Conservation (phyloP, 1,140 invertebrate genomes). For the Scaptomyza pallida region DNA sequence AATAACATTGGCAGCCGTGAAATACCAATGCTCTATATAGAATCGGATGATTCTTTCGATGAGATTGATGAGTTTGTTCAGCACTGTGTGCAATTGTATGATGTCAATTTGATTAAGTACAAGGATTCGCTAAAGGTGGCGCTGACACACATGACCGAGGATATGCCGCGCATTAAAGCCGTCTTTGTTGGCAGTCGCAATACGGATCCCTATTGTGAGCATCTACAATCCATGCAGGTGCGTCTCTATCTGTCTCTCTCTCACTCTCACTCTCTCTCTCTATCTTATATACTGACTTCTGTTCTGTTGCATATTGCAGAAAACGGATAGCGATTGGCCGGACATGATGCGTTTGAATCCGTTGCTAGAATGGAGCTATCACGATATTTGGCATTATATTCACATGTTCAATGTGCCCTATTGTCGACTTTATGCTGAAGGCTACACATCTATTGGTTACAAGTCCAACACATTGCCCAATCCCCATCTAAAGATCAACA, state of each 20-base stretch:
- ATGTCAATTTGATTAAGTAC: slow-evolving; percentile 89
- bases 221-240: slow-evolving; percentile 89
- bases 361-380: slow-evolving; percentile 94
- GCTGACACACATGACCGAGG: slow-evolving; percentile 86
- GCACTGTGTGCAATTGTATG: slow-evolving; percentile 89
- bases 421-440: slow-evolving; percentile 94
- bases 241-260: slow-evolving; percentile 12
- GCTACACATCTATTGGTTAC: slow-evolving; percentile 95
- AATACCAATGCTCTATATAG: slow-evolving; percentile 90
- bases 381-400: slow-evolving; percentile 95
- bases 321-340: slow-evolving; percentile 95
- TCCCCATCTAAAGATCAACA: slow-evolving; percentile 86
- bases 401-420: slow-evolving; percentile 91
- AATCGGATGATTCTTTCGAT: slow-evolving; percentile 90
- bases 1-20: slow-evolving; percentile 53
- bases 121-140: slow-evolving; percentile 90
- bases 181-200: slow-evolving; percentile 94
- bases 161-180: slow-evolving; percentile 89
- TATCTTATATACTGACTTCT: background rate
- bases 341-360: slow-evolving; percentile 94
- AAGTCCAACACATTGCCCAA: slow-evolving; percentile 92
- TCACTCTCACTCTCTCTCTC: background rate
- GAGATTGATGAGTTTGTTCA: slow-evolving; percentile 95
- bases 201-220: slow-evolving; percentile 91
- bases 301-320: slow-evolving; percentile 82